Evolutionary conservation across 2,797 vertebrate genomes (phyloP).

Genomic region (Capromys pilorides): DNA sequence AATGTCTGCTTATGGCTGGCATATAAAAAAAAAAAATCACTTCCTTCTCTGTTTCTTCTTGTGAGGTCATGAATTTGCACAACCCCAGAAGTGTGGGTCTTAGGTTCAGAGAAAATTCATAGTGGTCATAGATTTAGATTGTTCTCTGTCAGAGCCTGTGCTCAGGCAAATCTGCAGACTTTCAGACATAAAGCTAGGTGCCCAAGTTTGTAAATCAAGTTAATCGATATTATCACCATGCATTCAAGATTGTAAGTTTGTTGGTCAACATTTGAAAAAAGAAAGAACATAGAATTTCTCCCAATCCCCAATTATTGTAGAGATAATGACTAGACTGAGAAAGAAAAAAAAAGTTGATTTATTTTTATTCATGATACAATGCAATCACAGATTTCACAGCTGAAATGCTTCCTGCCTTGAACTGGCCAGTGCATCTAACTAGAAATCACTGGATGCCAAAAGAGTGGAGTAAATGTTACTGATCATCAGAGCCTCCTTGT

Average conservation of each 20-base stretch:
- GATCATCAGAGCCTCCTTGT: not conserved
- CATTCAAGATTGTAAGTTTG: slow-evolving; percentile 61
- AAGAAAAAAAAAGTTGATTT: slow-evolving; percentile 59
- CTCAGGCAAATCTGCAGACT: slow-evolving; percentile 54
- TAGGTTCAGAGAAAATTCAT: not conserved
- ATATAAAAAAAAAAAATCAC: not conserved
- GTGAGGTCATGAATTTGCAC: not conserved
- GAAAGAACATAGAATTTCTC: slow-evolving; percentile 58
- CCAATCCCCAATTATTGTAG: slow-evolving; percentile 48
- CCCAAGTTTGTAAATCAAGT: slow-evolving; percentile 49
- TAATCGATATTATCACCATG: slow-evolving; percentile 51
- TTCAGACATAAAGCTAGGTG: not conserved
- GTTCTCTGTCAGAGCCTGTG: not conserved
- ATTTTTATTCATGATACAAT: slow-evolving; percentile 66
- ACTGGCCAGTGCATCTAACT: not conserved
- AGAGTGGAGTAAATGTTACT: slow-evolving; percentile 41
- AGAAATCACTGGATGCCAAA: slow-evolving; percentile 39
- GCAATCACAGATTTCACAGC: slow-evolving; percentile 52
- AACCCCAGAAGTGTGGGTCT: not conserved
- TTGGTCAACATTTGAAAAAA: slow-evolving; percentile 63
- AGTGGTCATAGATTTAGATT: not conserved
- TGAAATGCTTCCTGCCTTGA: slow-evolving; percentile 51
- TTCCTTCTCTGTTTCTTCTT: not conserved
- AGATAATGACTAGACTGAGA: slow-evolving; percentile 64
- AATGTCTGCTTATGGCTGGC: not conserved